Percentiles rank a stretch among this genome's conserved stretches.
phyloP scores from a whole-genome alignment of 2,797 vertebrate genomes.

The Mormyrus hasselquistii region DNA sequence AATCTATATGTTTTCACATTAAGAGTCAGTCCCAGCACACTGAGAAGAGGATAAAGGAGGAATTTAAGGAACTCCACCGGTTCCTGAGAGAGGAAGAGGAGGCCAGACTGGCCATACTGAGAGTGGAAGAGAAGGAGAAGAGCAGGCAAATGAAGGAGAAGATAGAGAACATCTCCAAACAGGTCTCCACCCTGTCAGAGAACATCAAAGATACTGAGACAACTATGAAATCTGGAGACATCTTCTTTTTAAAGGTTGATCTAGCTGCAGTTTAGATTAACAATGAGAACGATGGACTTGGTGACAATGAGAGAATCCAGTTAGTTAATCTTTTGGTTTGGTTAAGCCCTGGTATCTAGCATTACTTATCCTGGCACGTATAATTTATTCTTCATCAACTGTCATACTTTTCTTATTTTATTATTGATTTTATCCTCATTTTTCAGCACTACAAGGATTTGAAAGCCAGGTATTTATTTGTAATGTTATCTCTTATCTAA shows the following conservation, averaged over 20 bases:
- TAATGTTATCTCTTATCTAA: not conserved
- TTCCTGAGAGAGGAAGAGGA: conserved; percentile 13
- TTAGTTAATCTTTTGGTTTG: not conserved
- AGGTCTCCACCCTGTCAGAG: not conserved
- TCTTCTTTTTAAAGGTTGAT: conserved; percentile 7
- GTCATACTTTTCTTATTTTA: not conserved
- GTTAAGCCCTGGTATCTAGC: not conserved
- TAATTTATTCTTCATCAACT: not conserved
- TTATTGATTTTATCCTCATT: not conserved
- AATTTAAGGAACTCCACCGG: not conserved
- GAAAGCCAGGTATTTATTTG: conserved; percentile 1
- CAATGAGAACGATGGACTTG: not conserved
- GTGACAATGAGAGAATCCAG: not conserved
- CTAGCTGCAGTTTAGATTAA: not conserved
- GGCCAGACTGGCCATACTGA: conserved; percentile 14
- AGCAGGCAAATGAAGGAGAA: conserved; percentile 4
- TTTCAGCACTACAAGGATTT: not conserved
- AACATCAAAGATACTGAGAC: not conserved
- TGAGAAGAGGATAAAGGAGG: conserved; percentile 4
- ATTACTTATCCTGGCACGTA: not conserved
- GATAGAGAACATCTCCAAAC: conserved; percentile 8
- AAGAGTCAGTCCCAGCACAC: not conserved
- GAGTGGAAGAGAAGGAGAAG: conserved; percentile 17
- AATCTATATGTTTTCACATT: not conserved
- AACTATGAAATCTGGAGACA: not conserved